A percentile compares a stretch with the other conserved stretches of the same genome.
phyloP scores from a whole-genome alignment of 1,140 invertebrate genomes.

The Drosophila equinoxialis region DNA sequence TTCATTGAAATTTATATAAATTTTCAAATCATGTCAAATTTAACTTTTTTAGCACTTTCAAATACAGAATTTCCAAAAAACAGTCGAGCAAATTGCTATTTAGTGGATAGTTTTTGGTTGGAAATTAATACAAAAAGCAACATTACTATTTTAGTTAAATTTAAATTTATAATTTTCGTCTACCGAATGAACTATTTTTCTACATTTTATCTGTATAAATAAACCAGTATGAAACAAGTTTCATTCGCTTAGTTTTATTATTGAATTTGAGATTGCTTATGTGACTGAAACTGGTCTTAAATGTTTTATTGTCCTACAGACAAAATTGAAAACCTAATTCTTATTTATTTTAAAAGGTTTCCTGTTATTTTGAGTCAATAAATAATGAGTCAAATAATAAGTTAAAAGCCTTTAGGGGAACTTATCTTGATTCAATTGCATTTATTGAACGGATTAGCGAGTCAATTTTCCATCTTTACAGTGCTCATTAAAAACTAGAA shows the following conservation, averaged over 20 bases:
- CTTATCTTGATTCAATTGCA: not conserved
- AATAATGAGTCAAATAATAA: no score
- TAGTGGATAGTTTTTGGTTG: no score
- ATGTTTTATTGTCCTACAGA: not conserved
- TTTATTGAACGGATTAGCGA: no score
- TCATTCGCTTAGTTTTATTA: not conserved
- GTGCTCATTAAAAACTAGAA: no score
- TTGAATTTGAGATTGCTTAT: not conserved
- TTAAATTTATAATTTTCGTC: conserved; percentile 7
- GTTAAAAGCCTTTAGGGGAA: no score
- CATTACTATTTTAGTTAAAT: not conserved
- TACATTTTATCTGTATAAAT: conserved; percentile 3
- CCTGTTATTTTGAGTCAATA: not conserved
- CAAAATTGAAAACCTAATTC: not conserved
- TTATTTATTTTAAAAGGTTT: not conserved
- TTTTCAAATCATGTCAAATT: no score
- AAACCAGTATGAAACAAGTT: conserved; percentile 8
- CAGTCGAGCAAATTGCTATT: no score
- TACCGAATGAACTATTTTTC: conserved; percentile 27
- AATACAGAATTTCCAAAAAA: no score
- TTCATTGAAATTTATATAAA: no score
- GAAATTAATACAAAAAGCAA: no score
- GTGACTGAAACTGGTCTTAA: not conserved
- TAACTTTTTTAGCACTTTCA: no score
- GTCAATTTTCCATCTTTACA: no score